Percentiles rank a stretch among this genome's conserved stretches.
Conservation (phyloP, 2,888 invertebrate genomes). For the Hydroisotoma schaefferi region DNA sequence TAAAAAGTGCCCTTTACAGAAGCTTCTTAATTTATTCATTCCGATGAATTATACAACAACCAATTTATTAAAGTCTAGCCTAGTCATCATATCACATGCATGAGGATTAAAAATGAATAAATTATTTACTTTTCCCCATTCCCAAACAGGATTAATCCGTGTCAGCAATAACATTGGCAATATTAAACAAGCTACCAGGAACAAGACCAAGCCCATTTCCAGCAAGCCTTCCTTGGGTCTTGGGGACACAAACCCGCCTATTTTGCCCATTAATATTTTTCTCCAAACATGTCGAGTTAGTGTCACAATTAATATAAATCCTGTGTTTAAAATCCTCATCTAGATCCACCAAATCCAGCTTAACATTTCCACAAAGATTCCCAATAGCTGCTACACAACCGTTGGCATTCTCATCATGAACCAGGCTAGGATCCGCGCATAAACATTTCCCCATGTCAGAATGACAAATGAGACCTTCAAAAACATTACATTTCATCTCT, state of each 20-base stretch:
- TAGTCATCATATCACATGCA: too few relatives aligned
- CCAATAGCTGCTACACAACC: slow-evolving; percentile 20
- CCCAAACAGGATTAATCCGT: background rate
- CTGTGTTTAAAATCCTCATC: slow-evolving; percentile 13
- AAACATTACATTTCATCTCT: slow-evolving; percentile 21
- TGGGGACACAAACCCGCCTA: slow-evolving; percentile 27
- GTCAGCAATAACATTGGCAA: slow-evolving; percentile 7
- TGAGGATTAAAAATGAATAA: too few relatives aligned
- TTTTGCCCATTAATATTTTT: slow-evolving; percentile 24
- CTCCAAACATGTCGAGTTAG: slow-evolving; percentile 28
- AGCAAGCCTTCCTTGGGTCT: background rate
- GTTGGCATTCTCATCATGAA: slow-evolving; percentile 19
- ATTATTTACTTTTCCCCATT: too few relatives aligned
- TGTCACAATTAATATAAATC: slow-evolving; percentile 26
- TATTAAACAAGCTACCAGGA: background rate
- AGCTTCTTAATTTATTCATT: too few relatives aligned
- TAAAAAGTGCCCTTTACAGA: too few relatives aligned
- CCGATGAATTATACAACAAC: too few relatives aligned
- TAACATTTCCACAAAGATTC: slow-evolving; percentile 31
- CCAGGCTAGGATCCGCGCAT: slow-evolving; percentile 30
- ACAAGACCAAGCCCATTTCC: background rate
- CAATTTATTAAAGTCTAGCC: too few relatives aligned
- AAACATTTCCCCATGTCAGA: slow-evolving; percentile 25
- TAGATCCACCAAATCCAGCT: slow-evolving; percentile 17
- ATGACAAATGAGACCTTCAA: slow-evolving; percentile 30